A percentile compares a stretch with the other conserved stretches of the same genome.
phyloP scores from a whole-genome alignment of 2,888 invertebrate genomes.

The Ectobius pallidus region DNA sequence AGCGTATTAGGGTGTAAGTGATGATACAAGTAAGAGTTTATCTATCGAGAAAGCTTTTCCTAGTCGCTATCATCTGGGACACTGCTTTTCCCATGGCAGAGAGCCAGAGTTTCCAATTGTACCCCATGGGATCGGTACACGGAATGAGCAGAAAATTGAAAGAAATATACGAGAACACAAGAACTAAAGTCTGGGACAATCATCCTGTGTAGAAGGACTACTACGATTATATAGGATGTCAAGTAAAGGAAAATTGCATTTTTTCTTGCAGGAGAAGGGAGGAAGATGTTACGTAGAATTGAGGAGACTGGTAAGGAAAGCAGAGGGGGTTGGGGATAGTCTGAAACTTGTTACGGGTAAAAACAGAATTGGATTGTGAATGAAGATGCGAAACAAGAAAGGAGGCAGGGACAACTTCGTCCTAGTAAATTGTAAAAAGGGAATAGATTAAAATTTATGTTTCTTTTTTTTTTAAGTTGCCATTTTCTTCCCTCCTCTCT shows the following conservation, averaged over 20 bases:
- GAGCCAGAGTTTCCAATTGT: neutral
- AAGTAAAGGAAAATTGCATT: constrained; percentile 36
- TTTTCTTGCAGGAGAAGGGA: constrained; percentile 1
- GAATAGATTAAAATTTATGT: constrained; percentile 25
- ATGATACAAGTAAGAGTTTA: no score
- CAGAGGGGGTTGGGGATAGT: neutral
- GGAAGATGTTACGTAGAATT: constrained; percentile 27
- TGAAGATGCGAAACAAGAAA: neutral
- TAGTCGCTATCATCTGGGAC: no score
- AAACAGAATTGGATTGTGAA: constrained; percentile 26
- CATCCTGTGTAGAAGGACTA: constrained; percentile 22
- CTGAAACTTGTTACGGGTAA: constrained; percentile 24
- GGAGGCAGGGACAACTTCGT: neutral
- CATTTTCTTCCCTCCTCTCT: neutral
- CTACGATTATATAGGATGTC: constrained; percentile 36
- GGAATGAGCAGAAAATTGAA: constrained; percentile 42
- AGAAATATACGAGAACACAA: constrained; percentile 37
- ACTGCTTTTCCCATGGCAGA: neutral
- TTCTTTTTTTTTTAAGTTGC: no score
- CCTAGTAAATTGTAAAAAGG: neutral
- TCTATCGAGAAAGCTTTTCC: no score
- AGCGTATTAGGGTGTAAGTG: no score
- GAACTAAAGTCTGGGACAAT: constrained; percentile 24
- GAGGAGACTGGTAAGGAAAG: neutral
- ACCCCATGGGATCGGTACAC: neutral